Evolutionary conservation across 2,797 vertebrate genomes (phyloP).

Genomic region (Anisognathus igniventris): DNA sequence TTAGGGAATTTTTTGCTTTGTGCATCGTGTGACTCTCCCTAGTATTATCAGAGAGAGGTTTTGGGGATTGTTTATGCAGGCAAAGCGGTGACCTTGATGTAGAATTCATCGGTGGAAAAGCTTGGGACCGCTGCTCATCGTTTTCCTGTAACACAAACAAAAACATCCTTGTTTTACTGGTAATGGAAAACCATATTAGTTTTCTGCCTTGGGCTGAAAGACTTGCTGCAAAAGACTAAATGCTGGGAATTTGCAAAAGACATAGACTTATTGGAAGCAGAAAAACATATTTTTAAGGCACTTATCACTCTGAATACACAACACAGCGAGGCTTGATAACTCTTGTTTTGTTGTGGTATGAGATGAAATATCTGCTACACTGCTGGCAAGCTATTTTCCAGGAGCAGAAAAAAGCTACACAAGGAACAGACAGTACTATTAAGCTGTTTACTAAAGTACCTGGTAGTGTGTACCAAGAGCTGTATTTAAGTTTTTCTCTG

Average conservation of each 20-base stretch:
- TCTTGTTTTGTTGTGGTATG: not conserved
- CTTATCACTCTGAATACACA: not conserved
- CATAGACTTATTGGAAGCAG: not conserved
- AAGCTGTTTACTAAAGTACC: not conserved
- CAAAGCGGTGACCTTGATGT: slow-evolving; percentile 14
- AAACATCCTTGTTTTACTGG: not conserved
- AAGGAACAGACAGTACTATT: not conserved
- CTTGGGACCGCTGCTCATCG: not conserved
- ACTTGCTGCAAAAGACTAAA: not conserved
- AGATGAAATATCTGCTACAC: not conserved
- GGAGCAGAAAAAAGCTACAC: not conserved
- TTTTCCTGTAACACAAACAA: slow-evolving; percentile 62
- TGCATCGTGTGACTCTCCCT: not conserved
- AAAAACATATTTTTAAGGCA: not conserved
- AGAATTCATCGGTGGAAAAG: not conserved
- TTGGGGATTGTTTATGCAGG: slow-evolving; percentile 32
- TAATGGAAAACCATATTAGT: not conserved
- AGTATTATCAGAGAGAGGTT: slow-evolving; percentile 7
- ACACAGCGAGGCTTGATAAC: not conserved
- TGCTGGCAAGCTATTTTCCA: not conserved
- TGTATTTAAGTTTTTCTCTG: not conserved
- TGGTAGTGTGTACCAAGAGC: not conserved
- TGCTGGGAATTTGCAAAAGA: not conserved
- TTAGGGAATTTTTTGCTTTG: not conserved
- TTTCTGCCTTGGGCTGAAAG: not conserved